Evolutionary conservation across 2,797 vertebrate genomes (phyloP).

Genomic region (Eulemur mongoz): DNA sequence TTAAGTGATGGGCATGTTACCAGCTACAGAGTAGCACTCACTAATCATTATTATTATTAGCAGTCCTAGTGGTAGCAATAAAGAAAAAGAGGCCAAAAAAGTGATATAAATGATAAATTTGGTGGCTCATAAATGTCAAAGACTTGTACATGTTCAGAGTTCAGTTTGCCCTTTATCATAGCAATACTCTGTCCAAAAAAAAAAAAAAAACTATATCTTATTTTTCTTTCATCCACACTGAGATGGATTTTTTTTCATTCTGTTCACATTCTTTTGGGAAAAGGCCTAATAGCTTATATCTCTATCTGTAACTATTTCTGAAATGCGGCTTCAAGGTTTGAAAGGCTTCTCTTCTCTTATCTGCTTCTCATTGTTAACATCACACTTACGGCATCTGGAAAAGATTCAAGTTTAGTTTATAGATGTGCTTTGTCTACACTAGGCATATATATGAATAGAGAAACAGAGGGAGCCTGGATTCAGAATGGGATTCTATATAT

Average conservation of each 20-base stretch:
- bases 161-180: constrained; percentile 22
- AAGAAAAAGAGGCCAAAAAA: background rate
- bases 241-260: constrained; percentile 48
- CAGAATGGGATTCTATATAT: background rate
- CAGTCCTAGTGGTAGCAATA: background rate
- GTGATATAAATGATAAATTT: background rate
- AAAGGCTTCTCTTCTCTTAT: constrained; percentile 28
- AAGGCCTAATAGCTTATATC: constrained; percentile 51
- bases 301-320: constrained; percentile 43
- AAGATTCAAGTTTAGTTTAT: background rate
- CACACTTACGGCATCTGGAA: constrained; percentile 20
- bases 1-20: background rate
- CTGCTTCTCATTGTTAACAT: constrained; percentile 41
- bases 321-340: constrained; percentile 47
- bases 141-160: background rate
- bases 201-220: background rate
- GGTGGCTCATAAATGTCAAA: background rate
- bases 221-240: constrained; percentile 50
- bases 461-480: background rate
- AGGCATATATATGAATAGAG: background rate
- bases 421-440: background rate
- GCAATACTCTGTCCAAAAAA: background rate
- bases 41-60: background rate
- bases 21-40: background rate
- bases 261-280: constrained; percentile 44